phyloP scores from a whole-genome alignment of 2,797 vertebrate genomes.

The Silurus aristotelis region DNA sequence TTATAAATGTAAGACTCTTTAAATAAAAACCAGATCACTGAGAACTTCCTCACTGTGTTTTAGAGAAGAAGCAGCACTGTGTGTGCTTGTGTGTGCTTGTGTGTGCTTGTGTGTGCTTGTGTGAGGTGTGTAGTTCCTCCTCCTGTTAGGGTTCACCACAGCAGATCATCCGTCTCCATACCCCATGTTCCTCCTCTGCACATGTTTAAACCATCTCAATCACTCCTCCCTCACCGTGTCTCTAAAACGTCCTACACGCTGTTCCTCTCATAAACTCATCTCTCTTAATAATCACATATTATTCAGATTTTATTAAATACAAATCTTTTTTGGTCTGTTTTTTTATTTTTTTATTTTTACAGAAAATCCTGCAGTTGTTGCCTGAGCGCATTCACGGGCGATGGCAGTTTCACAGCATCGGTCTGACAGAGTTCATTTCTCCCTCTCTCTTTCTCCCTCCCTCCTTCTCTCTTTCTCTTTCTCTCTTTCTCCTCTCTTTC shows the following conservation, averaged over 20 bases:
- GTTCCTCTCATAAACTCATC: no score
- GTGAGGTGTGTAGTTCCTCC: no score
- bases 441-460: background rate
- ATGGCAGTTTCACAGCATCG: constrained; percentile 99
- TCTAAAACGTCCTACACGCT: no score
- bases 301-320: background rate
- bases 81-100: background rate
- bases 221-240: no score
- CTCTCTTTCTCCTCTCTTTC: background rate
- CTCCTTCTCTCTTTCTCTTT: background rate
- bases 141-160: no score
- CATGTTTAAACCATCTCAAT: no score
- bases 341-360: constrained; percentile 17
- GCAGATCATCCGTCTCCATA: no score
- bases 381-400: constrained; percentile 95
- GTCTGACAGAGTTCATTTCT: constrained; percentile 67
- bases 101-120: background rate
- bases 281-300: no score
- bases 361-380: constrained; percentile 99
- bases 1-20: background rate
- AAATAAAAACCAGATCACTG: background rate
- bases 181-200: no score
- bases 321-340: background rate
- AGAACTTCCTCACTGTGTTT: constrained; percentile 3
- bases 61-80: background rate